Conservation (phyloP, 1,140 invertebrate genomes). For the Ericerus pela region DNA sequence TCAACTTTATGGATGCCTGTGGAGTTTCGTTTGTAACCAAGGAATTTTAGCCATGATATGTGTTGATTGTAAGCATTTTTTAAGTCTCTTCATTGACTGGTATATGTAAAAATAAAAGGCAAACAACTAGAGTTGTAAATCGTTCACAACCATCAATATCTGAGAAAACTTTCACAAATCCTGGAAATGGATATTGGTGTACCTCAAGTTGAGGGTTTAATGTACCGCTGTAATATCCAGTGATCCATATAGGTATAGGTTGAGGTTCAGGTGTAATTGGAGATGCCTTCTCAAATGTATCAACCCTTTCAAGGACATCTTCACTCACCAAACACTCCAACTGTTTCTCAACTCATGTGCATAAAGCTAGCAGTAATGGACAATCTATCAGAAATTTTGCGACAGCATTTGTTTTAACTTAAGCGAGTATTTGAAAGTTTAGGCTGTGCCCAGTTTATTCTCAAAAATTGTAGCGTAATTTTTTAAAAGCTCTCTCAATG, state of each 20-base stretch:
- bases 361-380: not conserved
- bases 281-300: not conserved
- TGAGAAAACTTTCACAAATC: constrained; percentile 14
- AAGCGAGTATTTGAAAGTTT: no score
- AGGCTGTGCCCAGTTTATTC: not conserved
- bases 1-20: constrained; percentile 20
- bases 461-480: not conserved
- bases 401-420: not conserved
- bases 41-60: constrained; percentile 26
- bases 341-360: not conserved
- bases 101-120: constrained; percentile 31
- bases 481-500: no score
- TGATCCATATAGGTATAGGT: constrained; percentile 14
- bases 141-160: not conserved
- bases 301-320: not conserved
- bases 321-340: not conserved
- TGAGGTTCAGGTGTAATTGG: not conserved
- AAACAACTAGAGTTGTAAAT: constrained; percentile 30
- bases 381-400: not conserved
- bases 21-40: constrained; percentile 22
- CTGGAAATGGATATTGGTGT: constrained; percentile 15
- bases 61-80: constrained; percentile 25
- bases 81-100: constrained; percentile 14
- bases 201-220: no score
- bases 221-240: constrained; percentile 25